Evolutionary conservation across 2,888 invertebrate species (phyloP).

Genomic region (Mimachlamys varia): DNA sequence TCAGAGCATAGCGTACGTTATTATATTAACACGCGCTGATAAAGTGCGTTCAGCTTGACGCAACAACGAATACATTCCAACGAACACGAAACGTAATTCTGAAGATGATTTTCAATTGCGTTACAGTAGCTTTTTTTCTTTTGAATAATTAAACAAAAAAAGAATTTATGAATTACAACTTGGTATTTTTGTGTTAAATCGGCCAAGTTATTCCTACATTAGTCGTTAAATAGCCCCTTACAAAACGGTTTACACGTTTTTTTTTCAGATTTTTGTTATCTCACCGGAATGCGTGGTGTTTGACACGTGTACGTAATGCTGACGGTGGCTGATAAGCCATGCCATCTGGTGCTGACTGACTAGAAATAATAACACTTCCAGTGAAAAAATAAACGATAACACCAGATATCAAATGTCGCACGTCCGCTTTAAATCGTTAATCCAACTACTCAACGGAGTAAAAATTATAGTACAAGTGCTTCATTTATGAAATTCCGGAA

Average conservation of each 20-base stretch:
- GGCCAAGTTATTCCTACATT: not conserved
- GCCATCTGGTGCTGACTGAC: not conserved
- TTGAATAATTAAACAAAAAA: no score
- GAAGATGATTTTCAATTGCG: no score
- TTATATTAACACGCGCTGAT: no score
- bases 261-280: slow-evolving; percentile 4
- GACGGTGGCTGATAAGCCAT: not conserved
- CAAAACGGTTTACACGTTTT: not conserved
- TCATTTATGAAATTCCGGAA: no score
- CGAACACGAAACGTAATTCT: not conserved
- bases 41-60: not conserved
- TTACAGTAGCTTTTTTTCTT: no score
- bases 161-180: no score
- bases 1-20: no score
- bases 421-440: not conserved
- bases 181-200: no score
- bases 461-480: not conserved
- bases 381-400: not conserved
- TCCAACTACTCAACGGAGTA: not conserved
- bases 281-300: not conserved
- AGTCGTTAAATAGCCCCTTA: not conserved
- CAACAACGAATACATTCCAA: not conserved
- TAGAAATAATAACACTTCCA: not conserved
- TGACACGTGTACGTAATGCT: not conserved
- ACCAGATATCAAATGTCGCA: not conserved